These are phyloP conservation scores for Catamblyrhynchus diadema DNA, from an alignment of 2,797 vertebrate species.

Conservation along the genomic window DNA sequence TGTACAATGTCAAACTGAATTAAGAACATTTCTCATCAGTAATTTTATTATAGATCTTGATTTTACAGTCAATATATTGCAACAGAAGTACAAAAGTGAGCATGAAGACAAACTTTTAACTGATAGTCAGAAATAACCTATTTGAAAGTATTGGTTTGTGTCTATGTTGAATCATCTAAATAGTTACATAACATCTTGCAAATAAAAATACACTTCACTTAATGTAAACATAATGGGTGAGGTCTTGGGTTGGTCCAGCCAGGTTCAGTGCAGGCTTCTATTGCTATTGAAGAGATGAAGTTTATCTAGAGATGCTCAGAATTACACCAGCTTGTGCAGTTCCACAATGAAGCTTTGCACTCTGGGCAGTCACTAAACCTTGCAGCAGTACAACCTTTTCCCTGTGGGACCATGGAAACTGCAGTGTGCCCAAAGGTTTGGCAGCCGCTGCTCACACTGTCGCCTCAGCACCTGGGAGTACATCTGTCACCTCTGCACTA, in stretches of 20 bases:
- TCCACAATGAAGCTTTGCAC: not conserved
- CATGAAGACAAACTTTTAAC: not conserved
- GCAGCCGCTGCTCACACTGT: not conserved
- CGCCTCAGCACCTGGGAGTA: not conserved
- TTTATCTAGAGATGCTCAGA: not conserved
- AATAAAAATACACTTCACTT: not conserved
- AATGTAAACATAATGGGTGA: conserved; percentile 5
- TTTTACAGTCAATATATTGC: not conserved
- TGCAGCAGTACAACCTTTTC: not conserved
- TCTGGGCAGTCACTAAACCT: not conserved
- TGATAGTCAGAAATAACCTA: not conserved
- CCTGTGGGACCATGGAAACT: not conserved
- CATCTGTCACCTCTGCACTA: not conserved
- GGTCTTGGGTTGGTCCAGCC: not conserved
- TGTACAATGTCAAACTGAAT: not conserved
- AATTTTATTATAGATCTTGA: not conserved
- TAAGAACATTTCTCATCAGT: not conserved
- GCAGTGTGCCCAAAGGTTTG: not conserved
- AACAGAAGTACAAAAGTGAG: conserved; percentile 10
- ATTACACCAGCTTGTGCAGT: not conserved
- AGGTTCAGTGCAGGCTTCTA: not conserved
- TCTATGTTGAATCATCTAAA: not conserved
- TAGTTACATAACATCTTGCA: not conserved
- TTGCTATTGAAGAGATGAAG: not conserved
- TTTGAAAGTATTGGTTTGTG: not conserved